phyloP scores from a whole-genome alignment of 2,113 vertebrate genomes.

The Gymnocephalus cernua region DNA sequence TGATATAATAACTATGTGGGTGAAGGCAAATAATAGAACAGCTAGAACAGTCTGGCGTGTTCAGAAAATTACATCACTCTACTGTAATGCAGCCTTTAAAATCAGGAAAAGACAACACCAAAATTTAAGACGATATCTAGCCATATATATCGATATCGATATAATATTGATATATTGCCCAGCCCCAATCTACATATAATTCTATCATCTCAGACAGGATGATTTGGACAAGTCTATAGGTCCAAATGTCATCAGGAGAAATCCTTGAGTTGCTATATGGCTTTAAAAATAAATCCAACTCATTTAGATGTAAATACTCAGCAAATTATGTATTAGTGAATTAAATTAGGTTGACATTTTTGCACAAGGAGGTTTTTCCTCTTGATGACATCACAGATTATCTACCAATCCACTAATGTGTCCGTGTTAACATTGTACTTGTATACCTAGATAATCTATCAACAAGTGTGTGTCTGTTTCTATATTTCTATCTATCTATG shows the following conservation, averaged over 20 bases:
- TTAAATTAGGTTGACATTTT: not conserved
- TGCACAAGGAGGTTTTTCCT: not conserved
- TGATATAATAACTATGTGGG: no score
- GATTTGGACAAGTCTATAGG: not conserved
- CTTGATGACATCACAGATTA: not conserved
- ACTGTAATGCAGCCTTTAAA: no score
- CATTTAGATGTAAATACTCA: not conserved
- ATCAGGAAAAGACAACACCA: no score
- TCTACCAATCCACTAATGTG: not conserved
- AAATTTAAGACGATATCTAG: no score
- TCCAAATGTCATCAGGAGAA: slow-evolving; percentile 16
- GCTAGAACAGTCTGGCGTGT: no score
- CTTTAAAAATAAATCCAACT: not conserved
- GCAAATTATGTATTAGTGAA: not conserved
- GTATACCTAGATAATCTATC: not conserved
- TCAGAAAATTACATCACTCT: no score
- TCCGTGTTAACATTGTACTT: not conserved
- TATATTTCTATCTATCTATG: not conserved
- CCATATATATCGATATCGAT: no score
- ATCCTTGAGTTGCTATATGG: not conserved
- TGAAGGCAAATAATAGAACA: no score
- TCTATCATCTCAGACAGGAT: not conserved
- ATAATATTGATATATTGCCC: no score
- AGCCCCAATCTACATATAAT: not conserved
- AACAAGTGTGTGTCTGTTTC: not conserved